phyloP scores from a whole-genome alignment of 2,888 invertebrate genomes.

The Habrosyne pyritoides region DNA sequence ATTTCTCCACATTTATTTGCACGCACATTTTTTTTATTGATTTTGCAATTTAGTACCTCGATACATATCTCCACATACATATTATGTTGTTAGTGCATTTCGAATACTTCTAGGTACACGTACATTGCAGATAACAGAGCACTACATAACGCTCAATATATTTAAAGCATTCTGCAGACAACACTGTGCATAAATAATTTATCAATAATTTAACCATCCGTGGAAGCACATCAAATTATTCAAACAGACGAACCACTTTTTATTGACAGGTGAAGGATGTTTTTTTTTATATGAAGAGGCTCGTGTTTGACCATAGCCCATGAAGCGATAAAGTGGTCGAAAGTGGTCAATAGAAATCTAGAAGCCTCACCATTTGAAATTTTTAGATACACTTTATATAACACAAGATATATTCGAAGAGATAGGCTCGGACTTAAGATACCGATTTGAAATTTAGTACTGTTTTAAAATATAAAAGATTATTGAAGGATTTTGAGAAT shows the following conservation, averaged over 20 bases:
- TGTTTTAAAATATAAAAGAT: too few species aligned
- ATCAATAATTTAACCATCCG: slow-evolving; percentile 53
- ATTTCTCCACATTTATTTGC: not conserved
- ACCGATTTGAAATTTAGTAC: too few species aligned
- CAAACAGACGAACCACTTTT: slow-evolving; percentile 43
- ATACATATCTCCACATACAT: not conserved
- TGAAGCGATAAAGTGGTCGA: too few species aligned
- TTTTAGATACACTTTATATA: too few species aligned
- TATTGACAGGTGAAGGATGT: slow-evolving; percentile 21
- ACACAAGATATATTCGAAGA: too few species aligned
- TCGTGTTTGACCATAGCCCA: too few species aligned
- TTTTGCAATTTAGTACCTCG: not conserved
- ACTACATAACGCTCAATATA: not conserved
- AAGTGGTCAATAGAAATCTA: too few species aligned
- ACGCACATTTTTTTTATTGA: not conserved
- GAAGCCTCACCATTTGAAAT: too few species aligned
- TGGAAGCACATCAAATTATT: slow-evolving; percentile 72
- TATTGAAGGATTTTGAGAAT: too few species aligned
- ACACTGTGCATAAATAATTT: slow-evolving; percentile 48
- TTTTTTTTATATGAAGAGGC: not conserved
- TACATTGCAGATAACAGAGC: not conserved
- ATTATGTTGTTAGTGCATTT: not conserved
- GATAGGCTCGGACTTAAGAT: too few species aligned
- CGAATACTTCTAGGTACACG: not conserved
- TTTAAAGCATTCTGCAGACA: slow-evolving; percentile 31